Evolutionary conservation across 2,113 vertebrate genomes (phyloP), one percentile per base, ranked within the genome.

Genomic region (Speoplatyrhinus poulsoni): DNA sequence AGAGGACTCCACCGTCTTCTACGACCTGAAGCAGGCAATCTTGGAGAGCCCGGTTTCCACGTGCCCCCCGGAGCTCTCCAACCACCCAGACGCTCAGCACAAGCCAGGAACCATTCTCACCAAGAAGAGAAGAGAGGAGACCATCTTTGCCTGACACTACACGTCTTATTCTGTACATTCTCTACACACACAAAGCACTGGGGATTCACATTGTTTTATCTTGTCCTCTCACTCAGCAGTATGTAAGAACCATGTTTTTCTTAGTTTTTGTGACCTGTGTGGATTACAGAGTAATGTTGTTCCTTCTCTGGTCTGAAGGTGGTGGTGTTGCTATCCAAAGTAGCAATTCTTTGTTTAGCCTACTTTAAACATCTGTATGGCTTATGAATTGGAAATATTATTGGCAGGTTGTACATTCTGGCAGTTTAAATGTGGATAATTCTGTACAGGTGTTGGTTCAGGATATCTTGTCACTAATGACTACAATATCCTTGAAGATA

Each of bases 21-120:
- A 99, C 50, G 98, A 99, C 89, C 91, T 99, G 84, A 99, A 99
- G 69, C 98, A 99, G 82, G 98, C 98, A 59, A 95, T 99, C 83
- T 86, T 99, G 46, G 98, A 98, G 89, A 99, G 98, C 85, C 98
- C 97, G 0, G 98, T 98, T 32, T 99, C 98, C 17, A 96, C 93
- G 10, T 99, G 98, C 53, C 97, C 97, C 0, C 98, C 98, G 0
- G 98, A 99, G 88, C 94, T 99, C 47, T 81, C 95, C 81, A 99
- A 99, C 90, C 98, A 99, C 84, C 98, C 98, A 0, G 98, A 99
- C 0, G 98, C 98, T 58, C 96, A 98, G 84, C 98, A 99, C 93
- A 99, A 99, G 36, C 97, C 98, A 0, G 98, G 98, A 80, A 99
- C 98, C 80, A 99, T 99, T 91, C 95, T 99, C 76, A 99, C 97